These are phyloP conservation scores for Cettia cetti DNA, from an alignment of 2,113 vertebrate genomes.

Conservation along the genomic window DNA sequence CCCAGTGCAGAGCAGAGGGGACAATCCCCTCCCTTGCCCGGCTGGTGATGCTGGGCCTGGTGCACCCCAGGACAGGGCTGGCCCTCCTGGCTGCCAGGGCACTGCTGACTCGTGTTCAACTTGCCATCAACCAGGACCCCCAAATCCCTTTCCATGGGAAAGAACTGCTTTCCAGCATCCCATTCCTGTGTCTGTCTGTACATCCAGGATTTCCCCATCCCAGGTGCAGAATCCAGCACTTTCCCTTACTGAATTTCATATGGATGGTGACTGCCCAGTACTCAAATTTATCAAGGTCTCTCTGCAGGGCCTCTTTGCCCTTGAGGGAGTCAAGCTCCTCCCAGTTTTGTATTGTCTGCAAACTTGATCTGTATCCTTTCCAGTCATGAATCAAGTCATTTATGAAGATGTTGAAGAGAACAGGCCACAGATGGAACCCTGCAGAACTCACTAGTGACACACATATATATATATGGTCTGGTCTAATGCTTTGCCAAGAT, in stretches of 20 bases:
- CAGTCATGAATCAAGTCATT: neutral
- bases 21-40: too few species aligned
- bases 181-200: neutral
- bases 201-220: neutral
- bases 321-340: neutral
- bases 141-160: neutral
- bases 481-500: neutral
- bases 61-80: fast-evolving
- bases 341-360: neutral
- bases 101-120: fast-evolving
- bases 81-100: neutral
- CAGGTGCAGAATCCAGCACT: neutral
- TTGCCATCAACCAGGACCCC: fast-evolving
- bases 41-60: too few species aligned
- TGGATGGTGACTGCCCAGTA: too few species aligned
- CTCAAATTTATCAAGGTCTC: neutral
- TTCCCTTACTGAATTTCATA: neutral
- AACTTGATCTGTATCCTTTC: neutral
- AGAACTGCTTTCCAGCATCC: too few species aligned
- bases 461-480: neutral
- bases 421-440: neutral
- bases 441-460: neutral
- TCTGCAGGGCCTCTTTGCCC: neutral
- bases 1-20: too few species aligned
- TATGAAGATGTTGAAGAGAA: neutral